Percentiles rank a stretch among this genome's conserved stretches.
Conservation (phyloP, 2,797 vertebrate genomes). For the Cetoscarus ocellatus region DNA sequence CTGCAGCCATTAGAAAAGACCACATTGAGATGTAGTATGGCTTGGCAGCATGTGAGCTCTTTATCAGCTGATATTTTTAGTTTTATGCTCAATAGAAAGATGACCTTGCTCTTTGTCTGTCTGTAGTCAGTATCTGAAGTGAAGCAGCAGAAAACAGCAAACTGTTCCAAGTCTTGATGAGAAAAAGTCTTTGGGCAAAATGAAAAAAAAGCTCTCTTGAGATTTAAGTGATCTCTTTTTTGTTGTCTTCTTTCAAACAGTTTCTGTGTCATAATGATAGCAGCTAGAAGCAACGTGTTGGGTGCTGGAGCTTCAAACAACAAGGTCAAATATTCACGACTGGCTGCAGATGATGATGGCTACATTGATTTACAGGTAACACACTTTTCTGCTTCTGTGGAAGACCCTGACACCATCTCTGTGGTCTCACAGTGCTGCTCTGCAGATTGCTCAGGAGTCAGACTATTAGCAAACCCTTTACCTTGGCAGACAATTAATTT, state of each 20-base stretch:
- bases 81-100: too few relatives aligned
- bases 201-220: too few relatives aligned
- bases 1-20: too few relatives aligned
- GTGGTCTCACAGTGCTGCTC: background rate
- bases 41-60: too few relatives aligned
- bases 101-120: too few relatives aligned
- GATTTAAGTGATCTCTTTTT: background rate
- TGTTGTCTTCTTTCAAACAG: slow-evolving; percentile 26
- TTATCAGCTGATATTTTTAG: too few relatives aligned
- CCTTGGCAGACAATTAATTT: slow-evolving; percentile 6
- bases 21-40: too few relatives aligned
- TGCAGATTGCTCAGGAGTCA: background rate
- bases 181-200: too few relatives aligned
- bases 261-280: slow-evolving; percentile 82
- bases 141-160: background rate
- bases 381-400: background rate
- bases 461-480: slow-evolving; percentile 11
- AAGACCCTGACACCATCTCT: background rate
- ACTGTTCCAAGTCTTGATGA: too few relatives aligned
- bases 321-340: slow-evolving; percentile 95
- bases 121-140: too few relatives aligned
- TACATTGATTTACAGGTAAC: slow-evolving; percentile 95
- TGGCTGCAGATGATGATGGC: slow-evolving; percentile 93
- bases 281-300: slow-evolving; percentile 83
- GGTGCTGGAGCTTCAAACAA: slow-evolving; percentile 86